Evolutionary conservation across 1,140 invertebrate species (phyloP), one percentile per base, ranked within the genome.

Genomic region (Tenebrio molitor): DNA sequence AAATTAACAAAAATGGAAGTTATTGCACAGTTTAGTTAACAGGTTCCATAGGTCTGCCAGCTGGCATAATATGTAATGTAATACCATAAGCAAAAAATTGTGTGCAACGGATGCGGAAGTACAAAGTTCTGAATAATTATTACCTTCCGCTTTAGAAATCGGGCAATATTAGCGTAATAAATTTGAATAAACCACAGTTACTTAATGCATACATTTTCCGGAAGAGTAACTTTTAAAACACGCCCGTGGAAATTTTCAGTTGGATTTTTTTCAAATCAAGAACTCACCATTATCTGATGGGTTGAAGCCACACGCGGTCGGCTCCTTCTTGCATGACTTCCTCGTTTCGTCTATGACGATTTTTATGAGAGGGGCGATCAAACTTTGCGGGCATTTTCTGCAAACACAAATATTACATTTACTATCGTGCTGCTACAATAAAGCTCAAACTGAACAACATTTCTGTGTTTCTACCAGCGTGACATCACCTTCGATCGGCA

Each of bases 381-480:
- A 85, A 79, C 86, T 87, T 33, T 84, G 80, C 1, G 91, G 91
- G 81, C 91, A 92, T 84, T 88, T 86, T 84, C 91, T 92, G 85
- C 33, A 88, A 90, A 77, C 68, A 75, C 16, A 68, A 44, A 17
- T 42, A 68, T 44, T 44, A 66, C 14, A 68, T 44, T 44, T 44
- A 23, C 34, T 44, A 25, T 46, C 21, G 33, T 23, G 12, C 6
- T 19, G 25, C 62, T n/a, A n/a, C n/a, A n/a, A n/a, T n/a, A n/a
- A n/a, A n/a, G n/a, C n/a, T n/a, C n/a, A n/a, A n/a, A n/a, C n/a
- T n/a, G n/a, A n/a, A n/a, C n/a, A n/a, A n/a, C n/a, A n/a, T n/a
- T n/a, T n/a, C n/a, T n/a, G n/a, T n/a, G 29, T 33, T 33, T 33
- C 29, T 33, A 33, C 29, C 29, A 10, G 10, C 4, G 36, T 39